Evolutionary conservation across 2,113 vertebrate genomes (phyloP).

Genomic region (Strigops habroptila): DNA sequence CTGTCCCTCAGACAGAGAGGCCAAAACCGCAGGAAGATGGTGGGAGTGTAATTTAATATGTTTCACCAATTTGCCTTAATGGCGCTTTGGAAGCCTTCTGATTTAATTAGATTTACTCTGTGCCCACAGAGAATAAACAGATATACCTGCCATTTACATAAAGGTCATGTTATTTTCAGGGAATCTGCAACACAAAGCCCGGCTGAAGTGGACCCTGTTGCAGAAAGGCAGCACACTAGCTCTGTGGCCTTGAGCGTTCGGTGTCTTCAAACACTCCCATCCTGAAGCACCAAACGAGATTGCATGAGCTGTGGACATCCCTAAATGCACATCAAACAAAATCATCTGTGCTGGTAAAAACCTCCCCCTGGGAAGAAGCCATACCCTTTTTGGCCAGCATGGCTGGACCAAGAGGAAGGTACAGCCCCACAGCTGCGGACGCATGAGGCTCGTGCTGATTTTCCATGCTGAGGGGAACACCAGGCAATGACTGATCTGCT

Average conservation of each 20-base stretch:
- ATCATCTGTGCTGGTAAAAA: neutral
- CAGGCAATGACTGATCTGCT: neutral
- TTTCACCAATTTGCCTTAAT: constrained; percentile 39
- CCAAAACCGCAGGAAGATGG: constrained; percentile 32
- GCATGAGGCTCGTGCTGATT: accelerated
- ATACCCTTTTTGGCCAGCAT: neutral
- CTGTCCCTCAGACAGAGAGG: neutral
- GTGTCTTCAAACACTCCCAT: neutral
- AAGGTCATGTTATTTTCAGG: neutral
- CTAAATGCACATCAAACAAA: neutral
- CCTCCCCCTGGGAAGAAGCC: neutral
- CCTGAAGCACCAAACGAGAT: neutral
- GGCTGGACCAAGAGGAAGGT: neutral
- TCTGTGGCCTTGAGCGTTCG: neutral
- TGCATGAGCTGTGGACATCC: neutral
- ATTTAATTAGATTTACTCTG: constrained; percentile 52
- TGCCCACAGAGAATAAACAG: constrained; percentile 41
- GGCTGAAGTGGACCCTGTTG: neutral
- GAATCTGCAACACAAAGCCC: neutral
- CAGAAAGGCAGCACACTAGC: neutral
- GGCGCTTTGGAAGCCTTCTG: constrained; percentile 6
- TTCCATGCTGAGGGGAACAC: neutral
- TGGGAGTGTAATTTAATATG: neutral
- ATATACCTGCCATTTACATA: constrained; percentile 9
- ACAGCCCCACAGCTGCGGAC: neutral